phyloP scores from a whole-genome alignment of 2,797 vertebrate genomes.

The Manis javanica region DNA sequence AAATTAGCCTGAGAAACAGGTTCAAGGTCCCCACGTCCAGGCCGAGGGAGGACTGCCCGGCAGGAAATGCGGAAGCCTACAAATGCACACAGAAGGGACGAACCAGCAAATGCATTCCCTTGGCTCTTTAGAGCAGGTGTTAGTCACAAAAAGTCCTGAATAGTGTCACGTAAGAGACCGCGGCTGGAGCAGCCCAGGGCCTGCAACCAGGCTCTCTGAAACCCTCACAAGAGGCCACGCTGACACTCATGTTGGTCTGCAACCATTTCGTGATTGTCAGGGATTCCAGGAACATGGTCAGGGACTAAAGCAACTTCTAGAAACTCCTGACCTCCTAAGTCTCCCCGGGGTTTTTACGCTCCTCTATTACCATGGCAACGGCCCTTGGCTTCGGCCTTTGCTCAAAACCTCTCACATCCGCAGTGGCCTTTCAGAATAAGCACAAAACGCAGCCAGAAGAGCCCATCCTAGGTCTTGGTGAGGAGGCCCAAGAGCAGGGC shows the following conservation, averaged over 20 bases:
- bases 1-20: not conserved
- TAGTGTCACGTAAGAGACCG: not conserved
- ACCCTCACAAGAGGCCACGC: accelerated
- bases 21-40: not conserved
- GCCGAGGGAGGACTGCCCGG: not conserved
- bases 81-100: not conserved
- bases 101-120: accelerated
- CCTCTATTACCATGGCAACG: accelerated
- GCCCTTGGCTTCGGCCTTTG: too few species aligned
- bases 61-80: not conserved
- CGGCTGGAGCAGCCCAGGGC: too few species aligned
- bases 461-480: accelerated
- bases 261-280: accelerated
- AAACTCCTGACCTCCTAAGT: accelerated
- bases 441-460: accelerated
- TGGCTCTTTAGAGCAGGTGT: not conserved
- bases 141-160: not conserved
- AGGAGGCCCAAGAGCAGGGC: too few species aligned
- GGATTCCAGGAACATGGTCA: not conserved
- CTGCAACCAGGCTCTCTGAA: too few species aligned
- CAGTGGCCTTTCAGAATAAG: not conserved
- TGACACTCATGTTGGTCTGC: too few species aligned
- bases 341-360: accelerated
- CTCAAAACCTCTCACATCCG: not conserved
- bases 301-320: not conserved